Evolutionary conservation across 2,797 vertebrate species (phyloP).

Genomic region (Muraenolepis orangiensis): DNA sequence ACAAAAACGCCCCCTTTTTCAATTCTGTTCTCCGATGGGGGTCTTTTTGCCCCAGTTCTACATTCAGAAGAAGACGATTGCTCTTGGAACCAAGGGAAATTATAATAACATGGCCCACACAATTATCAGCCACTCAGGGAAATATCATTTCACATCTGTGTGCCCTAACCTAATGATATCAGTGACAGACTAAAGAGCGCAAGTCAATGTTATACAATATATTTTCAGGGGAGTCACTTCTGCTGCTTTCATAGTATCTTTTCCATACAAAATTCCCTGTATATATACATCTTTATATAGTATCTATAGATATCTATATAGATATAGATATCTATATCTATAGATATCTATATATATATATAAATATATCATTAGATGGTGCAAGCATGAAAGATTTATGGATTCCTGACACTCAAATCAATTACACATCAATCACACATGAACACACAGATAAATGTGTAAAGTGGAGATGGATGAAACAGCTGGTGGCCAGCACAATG

Average conservation of each 20-base stretch:
- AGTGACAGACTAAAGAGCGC: conserved; percentile 46
- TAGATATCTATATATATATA: background rate
- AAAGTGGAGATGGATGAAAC: conserved; percentile 45
- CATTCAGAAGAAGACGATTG: background rate
- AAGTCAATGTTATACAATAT: conserved; percentile 59
- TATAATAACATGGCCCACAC: background rate
- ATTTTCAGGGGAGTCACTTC: conserved; percentile 52
- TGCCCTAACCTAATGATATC: conserved; percentile 51
- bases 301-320: background rate
- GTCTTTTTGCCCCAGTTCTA: background rate
- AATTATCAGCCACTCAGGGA: conserved; percentile 22
- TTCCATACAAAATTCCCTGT: conserved; percentile 21
- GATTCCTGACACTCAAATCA: conserved; percentile 26
- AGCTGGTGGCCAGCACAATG: conserved; percentile 62
- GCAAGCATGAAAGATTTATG: conserved; percentile 34
- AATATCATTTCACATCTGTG: conserved; percentile 55
- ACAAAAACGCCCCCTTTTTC: background rate
- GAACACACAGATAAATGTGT: conserved; percentile 30
- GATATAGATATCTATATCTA: conserved; percentile 1
- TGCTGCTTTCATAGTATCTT: background rate
- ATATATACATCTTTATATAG: background rate
- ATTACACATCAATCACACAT: conserved; percentile 23
- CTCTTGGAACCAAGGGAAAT: background rate
- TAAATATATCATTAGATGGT: conserved; percentile 20
- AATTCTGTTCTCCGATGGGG: background rate